These are phyloP conservation scores for Cyprichromis sp. DNA, from an alignment of 2,113 vertebrate species.

Conservation along the genomic window DNA sequence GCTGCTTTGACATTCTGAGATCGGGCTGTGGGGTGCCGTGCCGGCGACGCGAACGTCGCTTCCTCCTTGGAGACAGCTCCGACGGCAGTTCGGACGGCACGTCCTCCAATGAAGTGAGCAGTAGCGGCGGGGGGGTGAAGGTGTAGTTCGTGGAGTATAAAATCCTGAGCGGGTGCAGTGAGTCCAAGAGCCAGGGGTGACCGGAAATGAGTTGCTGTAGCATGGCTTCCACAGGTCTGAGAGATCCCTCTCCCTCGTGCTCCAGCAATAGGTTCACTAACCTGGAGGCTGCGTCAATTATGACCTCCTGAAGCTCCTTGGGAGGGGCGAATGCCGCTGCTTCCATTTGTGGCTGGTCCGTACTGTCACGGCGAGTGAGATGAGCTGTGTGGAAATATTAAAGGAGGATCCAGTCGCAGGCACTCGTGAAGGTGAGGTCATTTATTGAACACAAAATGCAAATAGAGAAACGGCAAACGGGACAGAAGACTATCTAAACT, in stretches of 20 bases:
- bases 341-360: neutral
- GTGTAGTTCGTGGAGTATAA: neutral
- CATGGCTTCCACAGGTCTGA: neutral
- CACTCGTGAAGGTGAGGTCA: accelerated
- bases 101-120: too few species aligned
- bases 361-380: neutral
- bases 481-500: neutral
- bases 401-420: neutral
- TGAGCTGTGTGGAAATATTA: neutral
- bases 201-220: accelerated
- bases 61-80: accelerated
- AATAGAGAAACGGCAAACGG: accelerated
- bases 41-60: accelerated
- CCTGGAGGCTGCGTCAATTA: neutral
- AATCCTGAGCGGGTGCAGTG: neutral
- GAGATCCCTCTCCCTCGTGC: accelerated
- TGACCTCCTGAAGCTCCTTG: neutral
- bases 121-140: neutral
- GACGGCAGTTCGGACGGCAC: too few species aligned
- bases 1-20: too few species aligned
- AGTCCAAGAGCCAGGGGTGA: neutral
- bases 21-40: accelerated
- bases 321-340: neutral
- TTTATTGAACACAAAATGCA: neutral
- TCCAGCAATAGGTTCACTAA: neutral